Conservation (phyloP, 2,797 vertebrate genomes). For the Smutsia gigantea region DNA sequence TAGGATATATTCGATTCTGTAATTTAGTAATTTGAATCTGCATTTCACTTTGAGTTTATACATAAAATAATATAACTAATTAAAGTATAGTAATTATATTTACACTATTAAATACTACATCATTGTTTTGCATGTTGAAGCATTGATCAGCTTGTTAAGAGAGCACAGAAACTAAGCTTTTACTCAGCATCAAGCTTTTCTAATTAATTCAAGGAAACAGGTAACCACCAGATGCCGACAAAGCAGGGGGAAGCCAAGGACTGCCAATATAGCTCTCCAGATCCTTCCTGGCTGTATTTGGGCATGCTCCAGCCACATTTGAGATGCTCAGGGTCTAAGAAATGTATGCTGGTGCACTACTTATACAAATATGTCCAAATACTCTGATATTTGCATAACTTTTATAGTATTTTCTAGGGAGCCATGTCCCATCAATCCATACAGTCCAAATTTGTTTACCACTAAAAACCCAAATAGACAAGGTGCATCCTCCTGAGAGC, state of each 20-base stretch:
- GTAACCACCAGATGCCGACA: neutral
- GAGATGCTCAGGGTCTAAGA: neutral
- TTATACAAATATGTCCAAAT: neutral
- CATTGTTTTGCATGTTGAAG: neutral
- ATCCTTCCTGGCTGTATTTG: neutral
- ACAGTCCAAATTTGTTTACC: neutral
- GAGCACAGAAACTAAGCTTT: neutral
- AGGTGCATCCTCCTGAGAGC: neutral
- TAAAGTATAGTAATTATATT: neutral
- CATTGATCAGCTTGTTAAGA: neutral
- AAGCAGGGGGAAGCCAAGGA: neutral
- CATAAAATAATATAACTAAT: neutral
- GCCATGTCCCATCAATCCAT: neutral
- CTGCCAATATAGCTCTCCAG: fast-evolving
- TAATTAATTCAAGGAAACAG: neutral
- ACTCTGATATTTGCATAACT: neutral
- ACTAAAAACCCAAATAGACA: neutral
- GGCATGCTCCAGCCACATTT: neutral
- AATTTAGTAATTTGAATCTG: neutral
- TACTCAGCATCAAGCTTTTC: neutral
- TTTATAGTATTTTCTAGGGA: neutral
- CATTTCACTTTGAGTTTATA: neutral
- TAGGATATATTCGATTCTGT: neutral
- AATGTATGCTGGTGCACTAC: fast-evolving
- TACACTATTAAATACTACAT: neutral